phyloP scores from a whole-genome alignment of 1,140 invertebrate species.

The Batillaria attramentaria region DNA sequence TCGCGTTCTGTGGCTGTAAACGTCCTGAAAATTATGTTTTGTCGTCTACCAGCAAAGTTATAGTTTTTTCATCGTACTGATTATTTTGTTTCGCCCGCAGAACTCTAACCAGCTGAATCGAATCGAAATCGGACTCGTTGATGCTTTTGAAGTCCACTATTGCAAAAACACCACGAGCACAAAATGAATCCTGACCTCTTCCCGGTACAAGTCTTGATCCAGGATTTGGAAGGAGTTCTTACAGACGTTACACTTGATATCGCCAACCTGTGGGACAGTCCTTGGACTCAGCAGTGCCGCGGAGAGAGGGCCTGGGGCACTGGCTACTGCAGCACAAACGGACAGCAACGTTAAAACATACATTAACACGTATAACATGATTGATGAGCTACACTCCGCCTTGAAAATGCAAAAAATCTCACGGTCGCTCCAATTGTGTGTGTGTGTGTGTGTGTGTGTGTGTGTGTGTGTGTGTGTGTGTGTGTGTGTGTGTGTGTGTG shows the following conservation, averaged over 20 bases:
- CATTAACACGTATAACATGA: background rate
- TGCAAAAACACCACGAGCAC: background rate
- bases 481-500: too few relatives aligned
- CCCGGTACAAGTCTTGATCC: slow-evolving; percentile 7
- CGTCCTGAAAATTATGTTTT: background rate
- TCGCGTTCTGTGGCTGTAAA: too few relatives aligned
- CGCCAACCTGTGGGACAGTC: background rate
- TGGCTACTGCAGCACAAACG: background rate
- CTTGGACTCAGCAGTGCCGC: background rate
- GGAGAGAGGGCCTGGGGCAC: background rate
- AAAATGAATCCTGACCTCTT: background rate
- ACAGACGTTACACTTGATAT: slow-evolving; percentile 15
- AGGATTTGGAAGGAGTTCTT: background rate
- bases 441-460: background rate
- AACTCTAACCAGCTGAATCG: background rate
- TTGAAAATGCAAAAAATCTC: background rate
- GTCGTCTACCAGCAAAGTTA: background rate
- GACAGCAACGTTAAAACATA: background rate
- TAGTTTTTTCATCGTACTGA: background rate
- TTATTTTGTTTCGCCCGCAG: background rate
- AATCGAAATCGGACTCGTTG: background rate
- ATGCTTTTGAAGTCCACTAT: background rate
- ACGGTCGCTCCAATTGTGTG: too few relatives aligned
- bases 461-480: too few relatives aligned
- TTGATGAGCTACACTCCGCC: background rate